Conservation (phyloP, 1,140 invertebrate genomes). For the Dufourea novaeangliae region DNA sequence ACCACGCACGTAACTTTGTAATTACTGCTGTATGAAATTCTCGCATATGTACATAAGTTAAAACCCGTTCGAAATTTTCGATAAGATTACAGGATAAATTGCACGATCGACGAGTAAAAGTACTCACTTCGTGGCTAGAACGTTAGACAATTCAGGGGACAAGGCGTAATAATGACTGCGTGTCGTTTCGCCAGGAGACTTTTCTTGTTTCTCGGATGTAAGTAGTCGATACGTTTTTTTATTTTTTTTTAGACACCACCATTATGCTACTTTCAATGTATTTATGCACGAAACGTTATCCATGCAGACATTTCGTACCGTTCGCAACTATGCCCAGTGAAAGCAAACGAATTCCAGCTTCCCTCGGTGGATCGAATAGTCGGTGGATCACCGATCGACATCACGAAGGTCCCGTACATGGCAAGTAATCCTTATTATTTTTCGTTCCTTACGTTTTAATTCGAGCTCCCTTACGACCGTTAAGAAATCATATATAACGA, state of each 20-base stretch:
- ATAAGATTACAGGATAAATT: constrained; percentile 3
- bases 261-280: no score
- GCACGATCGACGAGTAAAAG: neutral
- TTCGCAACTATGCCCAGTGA: neutral
- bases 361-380: constrained; percentile 70
- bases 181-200: neutral
- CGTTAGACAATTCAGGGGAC: no score
- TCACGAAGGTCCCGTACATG: constrained; percentile 72
- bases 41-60: neutral
- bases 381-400: constrained; percentile 68
- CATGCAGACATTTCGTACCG: neutral
- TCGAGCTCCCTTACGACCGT: neutral
- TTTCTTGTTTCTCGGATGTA: constrained; percentile 23
- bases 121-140: neutral
- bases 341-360: neutral
- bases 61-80: neutral
- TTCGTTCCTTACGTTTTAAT: no score
- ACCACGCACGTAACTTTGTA: neutral
- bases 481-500: no score
- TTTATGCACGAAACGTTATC: neutral
- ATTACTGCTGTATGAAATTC: neutral
- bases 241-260: no score
- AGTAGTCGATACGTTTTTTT: constrained; percentile 26
- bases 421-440: constrained; percentile 60
- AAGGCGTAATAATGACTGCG: neutral